Evolutionary conservation across 2,113 vertebrate species (phyloP).

Genomic region (Delphinus delphis): DNA sequence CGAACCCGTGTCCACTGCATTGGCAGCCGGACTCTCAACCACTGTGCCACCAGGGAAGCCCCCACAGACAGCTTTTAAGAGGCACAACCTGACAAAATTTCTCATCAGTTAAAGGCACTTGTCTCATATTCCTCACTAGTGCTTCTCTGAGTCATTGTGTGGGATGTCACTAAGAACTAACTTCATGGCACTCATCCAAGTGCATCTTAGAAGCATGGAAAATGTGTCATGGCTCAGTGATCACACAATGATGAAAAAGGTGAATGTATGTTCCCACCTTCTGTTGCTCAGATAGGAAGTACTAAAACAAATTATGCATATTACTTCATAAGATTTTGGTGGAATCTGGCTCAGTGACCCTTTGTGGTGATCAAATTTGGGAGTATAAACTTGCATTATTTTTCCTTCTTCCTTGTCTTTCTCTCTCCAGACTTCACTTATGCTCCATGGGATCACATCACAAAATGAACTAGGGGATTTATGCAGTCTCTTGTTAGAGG

Average conservation of each 20-base stretch:
- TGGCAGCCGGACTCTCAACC: no score
- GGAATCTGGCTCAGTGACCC: no score
- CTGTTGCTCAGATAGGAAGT: neutral
- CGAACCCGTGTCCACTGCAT: no score
- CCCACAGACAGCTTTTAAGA: neutral
- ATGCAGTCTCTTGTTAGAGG: neutral
- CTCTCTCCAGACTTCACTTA: neutral
- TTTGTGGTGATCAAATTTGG: neutral
- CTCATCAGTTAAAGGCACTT: neutral
- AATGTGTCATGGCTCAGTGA: no score
- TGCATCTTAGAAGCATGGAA: neutral
- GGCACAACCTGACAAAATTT: neutral
- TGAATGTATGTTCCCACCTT: neutral
- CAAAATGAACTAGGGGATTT: neutral
- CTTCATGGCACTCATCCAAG: neutral
- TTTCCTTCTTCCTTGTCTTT: neutral
- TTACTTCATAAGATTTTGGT: neutral
- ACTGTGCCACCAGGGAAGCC: no score
- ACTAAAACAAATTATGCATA: neutral
- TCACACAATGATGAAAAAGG: neutral
- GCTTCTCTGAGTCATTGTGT: neutral
- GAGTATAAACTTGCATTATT: neutral
- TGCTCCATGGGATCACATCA: neutral
- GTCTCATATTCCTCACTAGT: neutral
- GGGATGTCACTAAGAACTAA: neutral